Evolutionary conservation across 1,140 invertebrate species (phyloP).

Genomic region (Hylaeus anthracinus): DNA sequence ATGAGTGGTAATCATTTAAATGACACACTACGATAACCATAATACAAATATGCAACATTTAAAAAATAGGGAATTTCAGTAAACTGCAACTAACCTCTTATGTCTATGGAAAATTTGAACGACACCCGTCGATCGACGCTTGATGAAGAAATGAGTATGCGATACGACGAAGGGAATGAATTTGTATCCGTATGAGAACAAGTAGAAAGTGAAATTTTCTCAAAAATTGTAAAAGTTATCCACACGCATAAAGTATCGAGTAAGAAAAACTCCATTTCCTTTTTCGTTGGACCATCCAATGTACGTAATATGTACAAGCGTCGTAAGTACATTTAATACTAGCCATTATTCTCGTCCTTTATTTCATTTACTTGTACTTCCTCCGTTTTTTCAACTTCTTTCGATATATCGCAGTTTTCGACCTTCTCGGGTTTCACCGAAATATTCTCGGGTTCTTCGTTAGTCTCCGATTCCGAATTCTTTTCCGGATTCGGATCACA

Average conservation of each 20-base stretch:
- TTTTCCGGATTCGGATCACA: constrained; percentile 78
- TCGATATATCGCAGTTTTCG: constrained; percentile 63
- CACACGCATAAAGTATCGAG: constrained; percentile 12
- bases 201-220: constrained; percentile 35
- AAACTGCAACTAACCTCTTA: constrained; percentile 20
- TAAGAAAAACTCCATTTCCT: constrained; percentile 44
- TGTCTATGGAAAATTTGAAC: constrained; percentile 10
- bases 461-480: constrained; percentile 50
- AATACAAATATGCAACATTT: constrained; percentile 45
- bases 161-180: constrained; percentile 34
- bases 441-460: constrained; percentile 44
- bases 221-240: constrained; percentile 41
- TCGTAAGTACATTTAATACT: constrained; percentile 67
- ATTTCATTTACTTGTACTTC: constrained; percentile 59
- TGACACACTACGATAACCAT: constrained; percentile 33
- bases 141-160: constrained; percentile 35
- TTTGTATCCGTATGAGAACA: constrained; percentile 22
- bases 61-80: constrained; percentile 40
- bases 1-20: constrained; percentile 12
- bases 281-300: constrained; percentile 50
- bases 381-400: constrained; percentile 58
- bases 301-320: constrained; percentile 69
- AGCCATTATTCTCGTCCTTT: constrained; percentile 73
- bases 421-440: constrained; percentile 57
- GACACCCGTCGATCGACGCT: neutral